Percentiles rank a stretch among this genome's conserved stretches.
Conservation (phyloP, 2,888 invertebrate genomes). For the Isotomurus palustris region DNA sequence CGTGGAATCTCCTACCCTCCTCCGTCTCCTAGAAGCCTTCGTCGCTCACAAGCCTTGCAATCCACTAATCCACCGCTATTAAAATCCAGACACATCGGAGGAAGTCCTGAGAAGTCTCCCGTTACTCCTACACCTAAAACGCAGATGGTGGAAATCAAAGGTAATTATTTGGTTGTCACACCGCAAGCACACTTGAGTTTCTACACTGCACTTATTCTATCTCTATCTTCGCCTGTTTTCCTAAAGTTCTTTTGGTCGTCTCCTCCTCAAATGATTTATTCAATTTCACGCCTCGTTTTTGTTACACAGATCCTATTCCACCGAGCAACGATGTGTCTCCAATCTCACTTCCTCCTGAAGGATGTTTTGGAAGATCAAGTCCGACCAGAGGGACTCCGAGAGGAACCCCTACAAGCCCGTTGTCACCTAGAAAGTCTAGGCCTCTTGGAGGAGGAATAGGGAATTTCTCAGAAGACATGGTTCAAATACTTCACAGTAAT, state of each 20-base stretch:
- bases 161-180: constrained; percentile 42
- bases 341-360: constrained; percentile 27
- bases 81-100: constrained; percentile 62
- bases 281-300: not conserved
- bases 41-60: constrained; percentile 47
- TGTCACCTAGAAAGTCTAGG: not conserved
- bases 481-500: constrained; percentile 32
- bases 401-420: constrained; percentile 7
- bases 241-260: no score
- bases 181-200: no score
- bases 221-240: no score
- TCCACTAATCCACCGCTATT: constrained; percentile 63
- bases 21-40: constrained; percentile 59
- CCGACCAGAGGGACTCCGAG: constrained; percentile 18
- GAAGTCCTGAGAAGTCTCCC: constrained; percentile 40
- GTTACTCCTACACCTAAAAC: constrained; percentile 48
- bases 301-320: constrained; percentile 27
- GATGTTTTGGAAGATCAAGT: constrained; percentile 17
- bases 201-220: no score
- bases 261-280: not conserved
- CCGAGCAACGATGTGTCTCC: constrained; percentile 43
- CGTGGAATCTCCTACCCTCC: constrained; percentile 76
- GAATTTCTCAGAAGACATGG: constrained; percentile 12
- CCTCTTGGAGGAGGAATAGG: not conserved
- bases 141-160: constrained; percentile 55